Base-by-base conservation (phyloP, 2,888 invertebrate species). In the Oscheius sp. region DNA sequence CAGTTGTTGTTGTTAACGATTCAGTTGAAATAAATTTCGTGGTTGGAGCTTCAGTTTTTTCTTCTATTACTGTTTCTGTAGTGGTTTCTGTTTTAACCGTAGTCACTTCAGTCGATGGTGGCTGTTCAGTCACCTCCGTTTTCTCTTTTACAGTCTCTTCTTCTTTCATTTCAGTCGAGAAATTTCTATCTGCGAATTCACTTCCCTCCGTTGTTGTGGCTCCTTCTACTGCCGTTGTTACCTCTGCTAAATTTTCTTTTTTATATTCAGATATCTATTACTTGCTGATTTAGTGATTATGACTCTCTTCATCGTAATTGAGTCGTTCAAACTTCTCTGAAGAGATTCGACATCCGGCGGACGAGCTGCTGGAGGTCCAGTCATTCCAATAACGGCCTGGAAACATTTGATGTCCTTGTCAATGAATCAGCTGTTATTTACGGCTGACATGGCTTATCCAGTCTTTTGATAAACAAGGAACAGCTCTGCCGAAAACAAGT, bases 311-410 rank as follows among this genome's bases (percentile, higher is more conserved):
- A 59, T 26, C 20, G 26, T 22, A n/a, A 26, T 30, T 8, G 36
- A 28, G 14, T 26, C 56, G 14, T 24, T 45, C 12, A 62, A 45
- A 30, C 62, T 47, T 24, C 24, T 57, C 57, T 33, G 45, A 6
- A 62, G 49, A 12, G 47, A 32, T 36, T 62, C 47, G 9, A 62
- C 8, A n/a, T 62, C 62, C 30, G 62, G 62, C 9, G 62, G 62
- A 8, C 28, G 26, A 17, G 49, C 49, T 17, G 47, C 62, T 14
- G 62, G 62, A 20, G 62, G 62, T 32, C 62, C 62, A 14, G 62
- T 32, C 12, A 14, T 6, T 12, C 12, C 49, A 17, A 5, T n/a
- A 14, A 41, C 28, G 26, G 41, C 26, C 59, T 59, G 22, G 6
- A 56, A 56, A 56, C 14, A 56, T 14, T 14, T 22, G 36, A n/a